Evolutionary conservation across 2,888 invertebrate genomes (phyloP).

Genomic region (Scaptomyza parva): DNA sequence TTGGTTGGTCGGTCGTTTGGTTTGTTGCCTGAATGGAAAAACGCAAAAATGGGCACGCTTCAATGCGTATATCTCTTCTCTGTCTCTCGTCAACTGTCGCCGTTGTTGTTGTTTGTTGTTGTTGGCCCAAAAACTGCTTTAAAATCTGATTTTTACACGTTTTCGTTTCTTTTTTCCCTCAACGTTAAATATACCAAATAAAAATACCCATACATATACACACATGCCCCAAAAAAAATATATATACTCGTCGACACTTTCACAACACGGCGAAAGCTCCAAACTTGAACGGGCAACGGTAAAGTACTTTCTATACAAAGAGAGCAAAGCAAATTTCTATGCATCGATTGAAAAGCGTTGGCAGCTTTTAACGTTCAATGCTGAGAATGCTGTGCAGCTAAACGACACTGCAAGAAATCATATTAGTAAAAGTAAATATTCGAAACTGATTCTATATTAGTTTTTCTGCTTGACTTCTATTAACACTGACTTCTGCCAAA

Average conservation of each 20-base stretch:
- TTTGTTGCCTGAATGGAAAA: constrained; percentile 58
- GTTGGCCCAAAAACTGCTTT: constrained; percentile 50
- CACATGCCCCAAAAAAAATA: not conserved
- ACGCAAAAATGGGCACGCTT: constrained; percentile 76
- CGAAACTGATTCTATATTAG: no score
- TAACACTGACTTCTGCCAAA: no score
- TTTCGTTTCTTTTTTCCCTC: no score
- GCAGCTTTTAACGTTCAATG: constrained; percentile 24
- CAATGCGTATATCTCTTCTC: constrained; percentile 64
- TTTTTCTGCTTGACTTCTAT: no score
- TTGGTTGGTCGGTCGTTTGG: constrained; percentile 33
- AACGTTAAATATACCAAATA: constrained; percentile 17
- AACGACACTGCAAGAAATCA: constrained; percentile 5
- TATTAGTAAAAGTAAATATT: no score
- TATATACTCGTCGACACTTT: constrained; percentile 30
- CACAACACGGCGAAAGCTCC: constrained; percentile 1
- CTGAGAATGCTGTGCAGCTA: constrained; percentile 1
- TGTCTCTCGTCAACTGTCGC: constrained; percentile 63
- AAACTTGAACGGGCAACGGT: constrained; percentile 27
- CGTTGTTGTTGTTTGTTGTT: not conserved
- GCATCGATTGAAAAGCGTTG: constrained; percentile 44
- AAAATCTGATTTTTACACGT: constrained; percentile 72
- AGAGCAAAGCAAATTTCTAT: constrained; percentile 42
- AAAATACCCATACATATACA: not conserved
- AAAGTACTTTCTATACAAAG: constrained; percentile 43